Evolutionary conservation across 2,797 vertebrate species (phyloP), one percentile per base, ranked within the genome.

Genomic region (Nannoperca obscura): DNA sequence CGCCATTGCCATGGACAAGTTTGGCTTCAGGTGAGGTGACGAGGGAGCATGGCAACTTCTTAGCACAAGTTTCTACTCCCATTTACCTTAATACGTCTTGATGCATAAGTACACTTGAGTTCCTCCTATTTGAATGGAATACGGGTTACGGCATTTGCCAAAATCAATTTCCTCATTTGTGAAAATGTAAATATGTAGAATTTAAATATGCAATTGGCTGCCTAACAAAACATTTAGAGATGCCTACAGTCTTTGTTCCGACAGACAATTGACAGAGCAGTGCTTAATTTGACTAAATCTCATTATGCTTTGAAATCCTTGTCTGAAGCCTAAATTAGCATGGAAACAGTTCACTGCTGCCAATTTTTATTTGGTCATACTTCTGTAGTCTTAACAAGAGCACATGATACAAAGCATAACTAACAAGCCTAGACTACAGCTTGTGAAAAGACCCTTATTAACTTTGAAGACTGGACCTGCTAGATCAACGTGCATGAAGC

Each of bases 1-100:
- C 3, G 98, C 98, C 46, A 97, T 99, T 20, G 98, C 98, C 85
- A 99, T 99, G 97, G 98, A 99, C 95, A 99, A 99, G 89, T 99
- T 99, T 58, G 97, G 98, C 75, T 99, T 99, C 94, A 97, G 98
- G 98, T 98, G 89, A 84, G 83, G 6, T 0, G 46, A 42, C 1
- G 1, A 53, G 22, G 14, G 19, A 36, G n/a, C 19, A 11, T 19
- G 9, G 9, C 30, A 22, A 15, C 7, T 14, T 59, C 22, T 44
- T 34, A 32, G 13, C 24, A 30, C 4, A 24, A 13, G 14, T 42
- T 64, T 50, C 7, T 50, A 7, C 7, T 40, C 9, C 20, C 2
- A 44, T 52, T 59, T n/a, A 34, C n/a, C 5, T 49, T 24, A 27
- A 42, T 5, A 50, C 52, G 65, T 44, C 2, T 34, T 32, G 20